A percentile compares a stretch with the other conserved stretches of the same genome.
Conservation (phyloP, 2,888 invertebrate species). For the Epirrhoe alternata region DNA sequence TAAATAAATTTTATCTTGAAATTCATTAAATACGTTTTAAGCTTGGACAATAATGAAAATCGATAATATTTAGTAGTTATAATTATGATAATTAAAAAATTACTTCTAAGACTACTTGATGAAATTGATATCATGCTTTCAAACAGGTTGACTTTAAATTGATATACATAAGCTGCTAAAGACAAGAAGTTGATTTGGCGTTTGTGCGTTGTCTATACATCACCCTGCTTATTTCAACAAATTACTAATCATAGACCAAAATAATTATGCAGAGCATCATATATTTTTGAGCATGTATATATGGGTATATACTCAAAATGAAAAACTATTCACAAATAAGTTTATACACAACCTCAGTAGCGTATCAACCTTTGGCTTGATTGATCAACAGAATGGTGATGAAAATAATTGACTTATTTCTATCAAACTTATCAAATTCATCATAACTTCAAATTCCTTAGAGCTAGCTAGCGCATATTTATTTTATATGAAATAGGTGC, state of each 20-base stretch:
- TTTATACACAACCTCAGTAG: slow-evolving; percentile 59
- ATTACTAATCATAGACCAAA: slow-evolving; percentile 25
- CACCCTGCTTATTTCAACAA: slow-evolving; percentile 67
- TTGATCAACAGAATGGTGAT: slow-evolving; percentile 44
- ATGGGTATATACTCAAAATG: slow-evolving; percentile 47
- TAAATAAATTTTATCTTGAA: slow-evolving; percentile 27
- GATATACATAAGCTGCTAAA: slow-evolving; percentile 47
- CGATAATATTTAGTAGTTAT: slow-evolving; percentile 3
- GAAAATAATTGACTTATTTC: slow-evolving; percentile 57
- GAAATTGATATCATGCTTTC: slow-evolving; percentile 14
- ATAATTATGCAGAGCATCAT: slow-evolving; percentile 46
- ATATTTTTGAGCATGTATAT: slow-evolving; percentile 42
- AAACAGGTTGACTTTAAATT: slow-evolving; percentile 12
- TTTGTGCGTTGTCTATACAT: slow-evolving; percentile 70
- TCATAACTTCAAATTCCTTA: slow-evolving; percentile 2
- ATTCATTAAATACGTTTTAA: slow-evolving; percentile 17
- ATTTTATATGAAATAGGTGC: not conserved
- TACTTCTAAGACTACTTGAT: slow-evolving; percentile 22
- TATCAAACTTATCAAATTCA: slow-evolving; percentile 35
- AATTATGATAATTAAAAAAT: slow-evolving; percentile 24
- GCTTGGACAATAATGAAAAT: slow-evolving; percentile 30
- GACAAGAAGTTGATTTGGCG: slow-evolving; percentile 48
- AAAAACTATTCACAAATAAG: slow-evolving; percentile 47
- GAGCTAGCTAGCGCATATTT: slow-evolving; percentile 1
- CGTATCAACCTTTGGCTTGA: slow-evolving; percentile 40